These are phyloP conservation scores for Cyclina sinensis DNA, from an alignment of 1,140 invertebrate genomes.

Conservation along the genomic window DNA sequence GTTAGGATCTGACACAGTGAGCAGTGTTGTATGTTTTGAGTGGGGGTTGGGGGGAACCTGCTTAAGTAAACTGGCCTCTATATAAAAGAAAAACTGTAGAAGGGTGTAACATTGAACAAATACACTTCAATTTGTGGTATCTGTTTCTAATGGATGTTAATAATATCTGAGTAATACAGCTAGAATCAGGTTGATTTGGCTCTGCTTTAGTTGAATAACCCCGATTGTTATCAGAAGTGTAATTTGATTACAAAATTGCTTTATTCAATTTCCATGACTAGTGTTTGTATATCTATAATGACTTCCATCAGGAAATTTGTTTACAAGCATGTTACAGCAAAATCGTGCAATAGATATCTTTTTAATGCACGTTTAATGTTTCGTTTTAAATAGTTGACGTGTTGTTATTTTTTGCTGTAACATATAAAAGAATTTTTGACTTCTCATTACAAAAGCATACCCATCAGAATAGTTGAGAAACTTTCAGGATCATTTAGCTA, in stretches of 20 bases:
- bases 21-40: no score
- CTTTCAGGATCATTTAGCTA: slow-evolving; percentile 25
- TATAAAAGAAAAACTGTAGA: no score
- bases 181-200: no score
- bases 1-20: no score
- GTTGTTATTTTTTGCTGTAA: neutral
- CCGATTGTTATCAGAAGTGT: slow-evolving; percentile 7
- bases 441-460: slow-evolving; percentile 23
- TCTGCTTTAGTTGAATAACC: neutral
- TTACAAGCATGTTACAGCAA: slow-evolving; percentile 2
- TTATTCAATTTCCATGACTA: neutral
- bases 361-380: slow-evolving; percentile 44
- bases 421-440: neutral
- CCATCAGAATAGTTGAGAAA: neutral
- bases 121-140: no score
- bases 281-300: slow-evolving; percentile 1
- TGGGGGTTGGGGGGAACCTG: no score
- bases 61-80: no score
- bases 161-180: neutral
- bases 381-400: slow-evolving; percentile 19
- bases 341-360: neutral
- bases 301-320: slow-evolving; percentile 25
- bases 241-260: slow-evolving; percentile 21
- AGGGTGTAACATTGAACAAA: no score
- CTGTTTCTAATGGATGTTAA: slow-evolving; percentile 5